Conservation (phyloP, 2,888 invertebrate species). For the Exocentrus adspersus region DNA sequence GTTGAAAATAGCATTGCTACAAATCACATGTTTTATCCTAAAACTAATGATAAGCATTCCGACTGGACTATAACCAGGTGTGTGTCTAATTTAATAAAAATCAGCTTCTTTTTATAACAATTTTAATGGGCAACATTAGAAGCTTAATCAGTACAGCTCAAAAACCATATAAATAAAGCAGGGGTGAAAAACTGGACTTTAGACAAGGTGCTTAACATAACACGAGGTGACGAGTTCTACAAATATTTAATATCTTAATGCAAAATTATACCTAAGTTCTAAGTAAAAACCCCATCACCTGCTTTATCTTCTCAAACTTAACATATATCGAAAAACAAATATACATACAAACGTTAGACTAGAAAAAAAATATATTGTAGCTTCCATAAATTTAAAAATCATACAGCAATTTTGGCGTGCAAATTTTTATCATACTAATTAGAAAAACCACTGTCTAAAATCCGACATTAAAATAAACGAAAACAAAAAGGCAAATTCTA, state of each 20-base stretch:
- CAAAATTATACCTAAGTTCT: conserved; percentile 51
- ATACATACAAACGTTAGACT: conserved; percentile 54
- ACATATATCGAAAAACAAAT: conserved; percentile 49
- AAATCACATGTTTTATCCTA: conserved; percentile 23
- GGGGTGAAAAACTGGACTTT: conserved; percentile 55
- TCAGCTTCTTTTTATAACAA: conserved; percentile 54
- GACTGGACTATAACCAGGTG: conserved; percentile 26
- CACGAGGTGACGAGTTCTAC: conserved; percentile 53
- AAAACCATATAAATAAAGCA: conserved; percentile 57
- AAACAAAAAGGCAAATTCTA: conserved; percentile 24
- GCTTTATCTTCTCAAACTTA: conserved; percentile 53
- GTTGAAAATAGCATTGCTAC: conserved; percentile 23
- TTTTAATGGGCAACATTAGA: conserved; percentile 60
- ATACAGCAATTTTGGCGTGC: conserved; percentile 47
- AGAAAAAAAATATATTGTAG: conserved; percentile 50
- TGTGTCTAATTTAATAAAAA: conserved; percentile 28
- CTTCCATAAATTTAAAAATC: conserved; percentile 40
- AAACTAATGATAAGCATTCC: conserved; percentile 25
- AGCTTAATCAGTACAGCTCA: conserved; percentile 57
- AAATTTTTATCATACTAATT: conserved; percentile 45
- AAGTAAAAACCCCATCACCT: conserved; percentile 57
- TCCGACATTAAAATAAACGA: conserved; percentile 40
- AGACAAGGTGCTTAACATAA: conserved; percentile 49
- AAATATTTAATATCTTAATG: conserved; percentile 49
- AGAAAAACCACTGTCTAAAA: conserved; percentile 48